Evolutionary conservation across 2,797 vertebrate genomes (phyloP).

Genomic region (Pangasius mekongensis): DNA sequence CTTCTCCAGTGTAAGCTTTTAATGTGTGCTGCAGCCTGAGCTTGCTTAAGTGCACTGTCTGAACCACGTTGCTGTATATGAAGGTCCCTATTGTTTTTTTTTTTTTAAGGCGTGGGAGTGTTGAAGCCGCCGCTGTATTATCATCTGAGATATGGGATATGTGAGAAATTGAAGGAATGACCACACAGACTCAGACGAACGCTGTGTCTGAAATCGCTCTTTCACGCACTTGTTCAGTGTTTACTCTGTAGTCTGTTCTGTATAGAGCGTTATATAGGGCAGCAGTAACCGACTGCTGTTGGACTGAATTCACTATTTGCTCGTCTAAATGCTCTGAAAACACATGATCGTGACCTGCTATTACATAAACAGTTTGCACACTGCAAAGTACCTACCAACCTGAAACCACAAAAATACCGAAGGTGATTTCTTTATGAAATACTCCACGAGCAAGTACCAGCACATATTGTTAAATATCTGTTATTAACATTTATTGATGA

Average conservation of each 20-base stretch:
- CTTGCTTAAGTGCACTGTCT: slow-evolving; percentile 36
- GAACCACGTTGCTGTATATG: slow-evolving; percentile 5
- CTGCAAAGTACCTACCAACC: neutral
- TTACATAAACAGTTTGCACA: neutral
- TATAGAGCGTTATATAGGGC: neutral
- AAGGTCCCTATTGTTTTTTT: slow-evolving; percentile 34
- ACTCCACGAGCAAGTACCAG: neutral
- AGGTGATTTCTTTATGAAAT: neutral
- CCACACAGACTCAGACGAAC: neutral
- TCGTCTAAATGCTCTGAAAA: neutral
- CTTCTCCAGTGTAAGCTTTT: slow-evolving; percentile 34
- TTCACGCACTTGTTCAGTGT: slow-evolving; percentile 5
- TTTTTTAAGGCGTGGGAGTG: slow-evolving; percentile 28
- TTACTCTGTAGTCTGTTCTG: neutral
- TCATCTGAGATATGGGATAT: slow-evolving; percentile 26
- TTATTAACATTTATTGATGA: neutral
- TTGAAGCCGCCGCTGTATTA: slow-evolving; percentile 18
- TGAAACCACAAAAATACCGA: neutral
- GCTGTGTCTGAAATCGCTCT: neutral
- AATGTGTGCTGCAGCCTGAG: slow-evolving; percentile 32
- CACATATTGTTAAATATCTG: neutral
- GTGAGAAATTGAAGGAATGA: slow-evolving; percentile 64
- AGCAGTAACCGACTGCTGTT: neutral
- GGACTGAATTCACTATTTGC: neutral
- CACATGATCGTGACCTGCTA: neutral